Evolutionary conservation across 2,113 vertebrate genomes (phyloP).

Genomic region (Takifugu flavidus): DNA sequence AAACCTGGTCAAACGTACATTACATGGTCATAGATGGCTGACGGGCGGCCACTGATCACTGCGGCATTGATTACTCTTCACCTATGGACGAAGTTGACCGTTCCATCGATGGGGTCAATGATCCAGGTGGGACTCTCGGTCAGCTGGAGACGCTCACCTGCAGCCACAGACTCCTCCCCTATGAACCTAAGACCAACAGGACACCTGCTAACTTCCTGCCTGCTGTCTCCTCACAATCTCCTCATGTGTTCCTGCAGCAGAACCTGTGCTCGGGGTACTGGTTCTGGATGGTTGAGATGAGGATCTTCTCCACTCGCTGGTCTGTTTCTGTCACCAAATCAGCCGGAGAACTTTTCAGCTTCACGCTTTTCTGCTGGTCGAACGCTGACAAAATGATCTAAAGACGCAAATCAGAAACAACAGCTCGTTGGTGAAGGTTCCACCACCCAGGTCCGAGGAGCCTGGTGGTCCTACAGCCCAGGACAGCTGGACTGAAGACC

Average conservation of each 20-base stretch:
- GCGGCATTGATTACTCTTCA: conserved; percentile 32
- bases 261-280: conserved; percentile 86
- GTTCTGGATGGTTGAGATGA: conserved; percentile 77
- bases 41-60: background rate
- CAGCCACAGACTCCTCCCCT: conserved; percentile 89
- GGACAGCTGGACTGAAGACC: too few relatives aligned
- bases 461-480: too few relatives aligned
- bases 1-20: conserved; percentile 59
- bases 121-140: conserved; percentile 88
- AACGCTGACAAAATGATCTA: conserved; percentile 79
- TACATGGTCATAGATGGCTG: background rate
- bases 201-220: conserved; percentile 67
- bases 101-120: conserved; percentile 92
- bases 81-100: conserved; percentile 93
- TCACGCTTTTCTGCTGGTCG: conserved; percentile 76
- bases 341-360: conserved; percentile 85
- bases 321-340: conserved; percentile 88
- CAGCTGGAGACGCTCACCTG: conserved; percentile 78
- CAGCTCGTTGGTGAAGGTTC: too few relatives aligned
- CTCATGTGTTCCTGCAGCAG: background rate
- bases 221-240: conserved; percentile 30
- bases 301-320: conserved; percentile 85
- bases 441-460: too few relatives aligned
- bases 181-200: conserved; percentile 78
- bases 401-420: background rate